Conservation (phyloP, 2,113 vertebrate genomes). For the Aepyceros melampus region DNA sequence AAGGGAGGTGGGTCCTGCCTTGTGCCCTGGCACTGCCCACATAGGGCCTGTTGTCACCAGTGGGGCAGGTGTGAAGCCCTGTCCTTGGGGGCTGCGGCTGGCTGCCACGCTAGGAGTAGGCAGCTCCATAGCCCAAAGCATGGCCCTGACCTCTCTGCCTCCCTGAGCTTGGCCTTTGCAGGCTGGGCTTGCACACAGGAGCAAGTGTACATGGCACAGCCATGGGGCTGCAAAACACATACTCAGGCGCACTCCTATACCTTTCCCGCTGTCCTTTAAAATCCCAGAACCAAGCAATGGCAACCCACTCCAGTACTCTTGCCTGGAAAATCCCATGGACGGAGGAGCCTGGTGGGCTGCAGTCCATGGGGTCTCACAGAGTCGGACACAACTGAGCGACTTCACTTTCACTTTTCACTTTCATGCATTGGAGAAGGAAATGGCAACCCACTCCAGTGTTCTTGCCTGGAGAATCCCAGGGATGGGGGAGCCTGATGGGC, state of each 20-base stretch:
- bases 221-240: no score
- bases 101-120: not conserved
- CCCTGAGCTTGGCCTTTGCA: not conserved
- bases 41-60: not conserved
- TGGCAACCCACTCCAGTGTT: no score
- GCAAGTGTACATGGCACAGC: rapidly evolving
- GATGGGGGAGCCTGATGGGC: no score
- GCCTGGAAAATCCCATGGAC: no score
- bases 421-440: no score
- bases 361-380: no score
- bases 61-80: rapidly evolving
- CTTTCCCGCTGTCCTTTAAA: not conserved
- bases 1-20: no score
- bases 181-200: not conserved
- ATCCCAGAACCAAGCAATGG: not conserved
- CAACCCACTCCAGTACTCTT: no score
- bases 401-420: no score
- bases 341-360: no score
- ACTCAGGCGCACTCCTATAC: not conserved
- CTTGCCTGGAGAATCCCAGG: no score
- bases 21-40: rapidly evolving
- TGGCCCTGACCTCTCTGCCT: not conserved
- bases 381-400: no score
- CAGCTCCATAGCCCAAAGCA: rapidly evolving
- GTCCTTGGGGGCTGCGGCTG: not conserved